Base-by-base conservation (phyloP, 2,888 invertebrate genomes). In the Phorcus lineatus region DNA sequence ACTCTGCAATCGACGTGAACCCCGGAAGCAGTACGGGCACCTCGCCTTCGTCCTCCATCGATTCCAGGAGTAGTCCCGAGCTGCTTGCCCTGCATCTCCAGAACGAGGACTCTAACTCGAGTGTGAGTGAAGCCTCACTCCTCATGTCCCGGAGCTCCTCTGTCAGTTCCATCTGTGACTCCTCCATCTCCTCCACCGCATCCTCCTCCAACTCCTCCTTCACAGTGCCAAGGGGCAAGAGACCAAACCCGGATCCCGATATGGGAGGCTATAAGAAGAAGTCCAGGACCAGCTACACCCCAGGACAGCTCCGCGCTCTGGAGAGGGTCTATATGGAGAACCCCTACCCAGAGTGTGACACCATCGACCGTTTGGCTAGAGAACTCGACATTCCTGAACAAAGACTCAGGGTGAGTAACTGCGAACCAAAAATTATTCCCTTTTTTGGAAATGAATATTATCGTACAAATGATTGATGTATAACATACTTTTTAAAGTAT, bases 281-380 rank as follows among this genome's bases (percentile, higher is more conserved):
- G 80, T 83, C 83, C 16, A 77, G 88, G 36, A 88, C 87, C 0
- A 87, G 87, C 78, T 88, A 88, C 82, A 85, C 86, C 11, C 85
- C 86, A 0, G 84, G 82, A 17, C 88, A 88, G 77, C 86, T 88
- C 0, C 87, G 87, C 53, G 80, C 83, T 0, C 70, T 88, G 31
- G 80, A 87, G 79, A 86, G 86, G 70, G 84, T 87, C 36, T 88
- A 87, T 81, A 87, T 87, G 31, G 88, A 88, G 66, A 87, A 86
- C 54, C 88, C 88, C 9, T 88, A 88, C 78, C 85, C 85, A 0
- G 88, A 88, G 67, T 83, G 87, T 0, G 87, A 88, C 52, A 82
- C 79, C 78, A 88, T 88, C 86, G 88, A 88, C 24, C 76, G 78
- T 9, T 83, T 88, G 57, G 84, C 86, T 9, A 82, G 84, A 62